phyloP scores from a whole-genome alignment of 2,113 vertebrate genomes.

The Taurulus bubalis region DNA sequence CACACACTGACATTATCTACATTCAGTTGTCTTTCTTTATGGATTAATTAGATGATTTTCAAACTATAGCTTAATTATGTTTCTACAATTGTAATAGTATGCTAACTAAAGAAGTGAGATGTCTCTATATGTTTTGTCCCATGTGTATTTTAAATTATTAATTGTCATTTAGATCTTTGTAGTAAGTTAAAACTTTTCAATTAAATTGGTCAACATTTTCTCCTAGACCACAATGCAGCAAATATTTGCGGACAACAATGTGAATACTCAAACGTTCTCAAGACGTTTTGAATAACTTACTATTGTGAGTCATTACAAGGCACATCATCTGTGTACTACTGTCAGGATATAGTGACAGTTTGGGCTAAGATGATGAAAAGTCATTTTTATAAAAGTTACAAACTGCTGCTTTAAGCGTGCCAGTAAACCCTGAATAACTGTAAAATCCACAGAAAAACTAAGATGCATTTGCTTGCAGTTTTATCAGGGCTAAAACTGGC shows the following conservation, averaged over 20 bases:
- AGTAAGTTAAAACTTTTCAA: neutral
- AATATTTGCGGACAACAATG: neutral
- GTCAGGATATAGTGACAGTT: too few species aligned
- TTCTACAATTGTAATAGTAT: neutral
- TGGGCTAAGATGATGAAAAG: too few species aligned
- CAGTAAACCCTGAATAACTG: neutral
- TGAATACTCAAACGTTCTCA: conserved; percentile 9
- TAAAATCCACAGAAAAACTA: neutral
- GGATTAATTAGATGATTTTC: neutral
- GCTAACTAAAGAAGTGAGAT: neutral
- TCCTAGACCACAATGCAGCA: neutral
- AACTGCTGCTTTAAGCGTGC: neutral
- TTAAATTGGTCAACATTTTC: neutral
- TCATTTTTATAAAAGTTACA: neutral
- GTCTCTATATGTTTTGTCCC: too few species aligned
- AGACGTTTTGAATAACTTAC: neutral
- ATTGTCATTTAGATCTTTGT: conserved; percentile 3
- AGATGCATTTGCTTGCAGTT: neutral
- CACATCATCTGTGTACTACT: too few species aligned
- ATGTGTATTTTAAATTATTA: conserved; percentile 3
- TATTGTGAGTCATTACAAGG: neutral
- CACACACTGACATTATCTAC: neutral
- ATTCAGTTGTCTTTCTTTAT: neutral
- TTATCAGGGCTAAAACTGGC: neutral
- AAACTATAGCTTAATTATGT: neutral